Evolutionary conservation across 2,888 invertebrate species (phyloP).

Genomic region (Xylota segnis): DNA sequence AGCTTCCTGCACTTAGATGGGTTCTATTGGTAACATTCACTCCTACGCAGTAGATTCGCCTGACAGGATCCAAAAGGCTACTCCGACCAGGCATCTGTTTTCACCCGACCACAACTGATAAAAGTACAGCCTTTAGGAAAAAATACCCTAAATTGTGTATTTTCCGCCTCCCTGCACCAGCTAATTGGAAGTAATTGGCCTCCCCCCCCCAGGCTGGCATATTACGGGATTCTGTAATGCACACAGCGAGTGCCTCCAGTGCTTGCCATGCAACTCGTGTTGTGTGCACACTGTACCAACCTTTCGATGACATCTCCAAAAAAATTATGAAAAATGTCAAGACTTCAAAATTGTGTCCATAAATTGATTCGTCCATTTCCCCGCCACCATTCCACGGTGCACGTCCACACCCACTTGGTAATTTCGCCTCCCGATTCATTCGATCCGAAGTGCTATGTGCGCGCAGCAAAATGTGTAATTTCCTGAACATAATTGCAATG

Average conservation of each 20-base stretch:
- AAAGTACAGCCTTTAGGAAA: no score
- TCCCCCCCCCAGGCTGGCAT: no score
- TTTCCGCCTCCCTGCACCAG: no score
- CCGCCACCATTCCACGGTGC: neutral
- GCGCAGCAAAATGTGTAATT: conserved; percentile 68
- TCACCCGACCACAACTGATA: no score
- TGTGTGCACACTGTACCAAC: neutral
- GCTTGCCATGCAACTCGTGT: neutral
- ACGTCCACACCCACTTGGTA: conserved; percentile 33
- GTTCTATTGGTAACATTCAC: no score
- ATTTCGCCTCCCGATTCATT: conserved; percentile 49
- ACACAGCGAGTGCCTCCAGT: neutral
- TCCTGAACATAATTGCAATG: conserved; percentile 72
- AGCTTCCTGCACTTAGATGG: no score
- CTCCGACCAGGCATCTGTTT: no score
- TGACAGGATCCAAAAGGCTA: no score
- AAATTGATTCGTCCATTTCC: neutral
- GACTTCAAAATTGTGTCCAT: neutral
- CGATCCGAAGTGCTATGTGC: conserved; percentile 37
- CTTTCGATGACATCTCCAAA: neutral
- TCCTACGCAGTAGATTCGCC: no score
- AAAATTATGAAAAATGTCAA: neutral
- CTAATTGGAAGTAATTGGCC: no score
- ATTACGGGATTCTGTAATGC: no score
- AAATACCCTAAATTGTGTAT: no score